phyloP scores from a whole-genome alignment of 2,797 vertebrate genomes.

The Uromys caudimaculatus region DNA sequence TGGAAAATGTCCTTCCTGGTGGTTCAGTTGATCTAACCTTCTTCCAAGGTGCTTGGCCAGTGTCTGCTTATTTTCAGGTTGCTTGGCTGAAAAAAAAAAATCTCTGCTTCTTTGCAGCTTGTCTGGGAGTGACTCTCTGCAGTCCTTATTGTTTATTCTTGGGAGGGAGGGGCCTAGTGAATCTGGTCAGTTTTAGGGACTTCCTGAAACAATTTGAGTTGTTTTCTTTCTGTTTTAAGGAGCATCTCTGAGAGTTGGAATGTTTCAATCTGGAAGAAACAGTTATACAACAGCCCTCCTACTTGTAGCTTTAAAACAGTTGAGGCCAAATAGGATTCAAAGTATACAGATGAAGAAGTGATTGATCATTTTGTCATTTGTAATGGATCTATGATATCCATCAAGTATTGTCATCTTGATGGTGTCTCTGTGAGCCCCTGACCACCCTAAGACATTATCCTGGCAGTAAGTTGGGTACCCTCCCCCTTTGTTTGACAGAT shows the following conservation, averaged over 20 bases:
- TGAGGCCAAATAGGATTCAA: neutral
- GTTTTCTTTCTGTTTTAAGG: neutral
- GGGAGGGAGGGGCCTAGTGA: neutral
- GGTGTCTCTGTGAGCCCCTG: neutral
- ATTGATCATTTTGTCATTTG: neutral
- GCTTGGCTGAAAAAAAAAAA: neutral
- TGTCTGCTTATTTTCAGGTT: neutral
- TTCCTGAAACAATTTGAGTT: neutral
- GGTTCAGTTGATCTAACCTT: neutral
- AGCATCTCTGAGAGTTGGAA: neutral
- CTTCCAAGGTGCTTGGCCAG: neutral
- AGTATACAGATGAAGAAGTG: neutral
- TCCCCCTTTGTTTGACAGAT: slow-evolving; percentile 23
- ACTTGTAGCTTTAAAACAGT: slow-evolving; percentile 19
- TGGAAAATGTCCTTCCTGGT: neutral
- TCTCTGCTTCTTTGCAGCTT: neutral
- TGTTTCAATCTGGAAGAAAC: neutral
- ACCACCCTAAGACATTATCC: neutral
- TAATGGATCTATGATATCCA: neutral
- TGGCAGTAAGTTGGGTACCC: neutral
- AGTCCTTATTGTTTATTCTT: neutral
- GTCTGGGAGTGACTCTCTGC: neutral
- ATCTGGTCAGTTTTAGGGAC: neutral
- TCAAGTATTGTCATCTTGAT: neutral
- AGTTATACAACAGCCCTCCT: neutral